Base-by-base conservation (phyloP, 2,113 vertebrate species). In the Prietella phreatophila region DNA sequence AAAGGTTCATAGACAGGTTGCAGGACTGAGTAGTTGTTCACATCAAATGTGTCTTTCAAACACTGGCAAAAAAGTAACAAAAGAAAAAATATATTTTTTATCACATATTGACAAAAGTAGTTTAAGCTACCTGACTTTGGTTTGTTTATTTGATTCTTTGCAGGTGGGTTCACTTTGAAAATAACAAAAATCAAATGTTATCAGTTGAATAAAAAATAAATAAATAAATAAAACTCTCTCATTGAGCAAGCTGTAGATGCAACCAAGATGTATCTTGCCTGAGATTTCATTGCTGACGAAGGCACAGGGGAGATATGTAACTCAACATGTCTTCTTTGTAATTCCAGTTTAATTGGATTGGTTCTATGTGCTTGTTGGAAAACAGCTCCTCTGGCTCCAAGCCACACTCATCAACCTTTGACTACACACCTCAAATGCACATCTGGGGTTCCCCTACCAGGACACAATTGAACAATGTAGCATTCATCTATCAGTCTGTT, bases 281-380 rank as follows among this genome's bases (percentile, higher is more conserved):
- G 80, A 85, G 82, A 53, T 89, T 89, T 82, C 87, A 58, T 73
- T 87, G n/a, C 17, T 5, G 42, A 60, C 73, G 80, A 65, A 76
- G 75, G 56, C 87, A 88, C 86, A 84, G 85, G 87, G 87, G 87
- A 86, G 73, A 67, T 63, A 71, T 86, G 82, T 78, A 91, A 86
- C 88, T 84, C 76, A 65, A 89, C 84, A 85, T 65, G 61, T 86
- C 76, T 88, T 83, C 75, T 82, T 67, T 75, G 84, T 88, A 91
- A 89, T 89, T 89, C 83, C 39, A 30, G 58, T 83, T 86, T 89
- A 91, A 91, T 91, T 89, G 87, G 87, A 91, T 91, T 89, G 85
- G 82, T 87, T 91, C 82, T 89, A 85, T 53, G 69, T 39, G 78
- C 81, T 84, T 86, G 88, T 82, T 89, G 58, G 82, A 89, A 85